Conservation (phyloP, 1,140 invertebrate genomes). For the Drosophila sechellia region DNA sequence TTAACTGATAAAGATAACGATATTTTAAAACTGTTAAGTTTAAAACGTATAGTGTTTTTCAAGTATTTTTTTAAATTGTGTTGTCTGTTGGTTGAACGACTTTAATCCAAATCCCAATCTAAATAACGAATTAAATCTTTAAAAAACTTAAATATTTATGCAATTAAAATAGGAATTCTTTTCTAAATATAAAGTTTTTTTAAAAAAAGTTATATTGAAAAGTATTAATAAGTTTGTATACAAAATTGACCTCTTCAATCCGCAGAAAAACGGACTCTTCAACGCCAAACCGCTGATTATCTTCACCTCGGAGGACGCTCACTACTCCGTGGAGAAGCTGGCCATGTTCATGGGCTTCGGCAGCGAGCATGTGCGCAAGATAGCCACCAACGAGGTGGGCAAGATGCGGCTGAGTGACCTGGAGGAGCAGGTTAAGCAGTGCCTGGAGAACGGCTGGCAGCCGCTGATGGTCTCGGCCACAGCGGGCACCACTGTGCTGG, state of each 20-base stretch:
- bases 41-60: too few relatives aligned
- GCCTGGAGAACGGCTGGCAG: slow-evolving; percentile 88
- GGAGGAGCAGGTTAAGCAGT: slow-evolving; percentile 88
- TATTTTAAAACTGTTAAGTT: too few relatives aligned
- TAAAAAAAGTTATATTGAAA: too few relatives aligned
- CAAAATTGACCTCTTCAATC: not conserved
- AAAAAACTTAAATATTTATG: too few relatives aligned
- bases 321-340: slow-evolving; percentile 97
- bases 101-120: too few relatives aligned
- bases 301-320: slow-evolving; percentile 95
- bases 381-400: slow-evolving; percentile 90
- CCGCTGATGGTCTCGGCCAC: slow-evolving; percentile 97
- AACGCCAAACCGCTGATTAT: slow-evolving; percentile 89
- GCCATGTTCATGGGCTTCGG: slow-evolving; percentile 92
- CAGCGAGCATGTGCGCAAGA: slow-evolving; percentile 90
- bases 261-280: slow-evolving; percentile 89
- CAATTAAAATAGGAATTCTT: too few relatives aligned
- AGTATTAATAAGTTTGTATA: not conserved
- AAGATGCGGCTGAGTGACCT: slow-evolving; percentile 92
- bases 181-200: too few relatives aligned
- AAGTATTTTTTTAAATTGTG: too few relatives aligned
- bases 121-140: too few relatives aligned
- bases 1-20: too few relatives aligned
- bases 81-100: too few relatives aligned
- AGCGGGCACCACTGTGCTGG: slow-evolving; percentile 91